Conservation (phyloP, 2,113 vertebrate genomes). For the Chionodraco myersi region DNA sequence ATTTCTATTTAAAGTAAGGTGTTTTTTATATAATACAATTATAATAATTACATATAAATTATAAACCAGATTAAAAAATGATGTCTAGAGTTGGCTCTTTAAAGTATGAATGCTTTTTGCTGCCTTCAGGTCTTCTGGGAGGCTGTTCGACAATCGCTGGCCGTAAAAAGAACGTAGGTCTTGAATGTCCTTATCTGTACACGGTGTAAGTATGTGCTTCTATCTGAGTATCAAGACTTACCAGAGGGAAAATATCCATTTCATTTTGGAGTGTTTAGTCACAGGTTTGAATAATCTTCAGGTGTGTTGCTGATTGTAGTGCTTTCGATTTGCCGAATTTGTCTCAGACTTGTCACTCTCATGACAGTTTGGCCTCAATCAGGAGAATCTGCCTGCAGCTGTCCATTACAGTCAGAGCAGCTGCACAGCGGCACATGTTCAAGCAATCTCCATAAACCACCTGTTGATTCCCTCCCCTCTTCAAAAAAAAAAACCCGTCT, state of each 20-base stretch:
- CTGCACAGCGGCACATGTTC: conserved; percentile 28
- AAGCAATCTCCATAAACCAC: conserved; percentile 47
- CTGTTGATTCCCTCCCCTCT: conserved; percentile 36
- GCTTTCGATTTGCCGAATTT: not conserved
- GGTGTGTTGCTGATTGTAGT: conserved; percentile 5
- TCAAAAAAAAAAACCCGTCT: not conserved
- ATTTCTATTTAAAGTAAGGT: too few species aligned
- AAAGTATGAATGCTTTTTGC: too few species aligned
- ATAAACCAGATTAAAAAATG: too few species aligned
- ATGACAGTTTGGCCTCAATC: conserved; percentile 43
- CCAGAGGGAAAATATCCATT: not conserved
- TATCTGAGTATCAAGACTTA: not conserved
- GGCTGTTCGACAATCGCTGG: too few species aligned
- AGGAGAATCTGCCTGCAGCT: conserved; percentile 44
- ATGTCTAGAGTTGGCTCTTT: too few species aligned
- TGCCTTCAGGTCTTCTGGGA: too few species aligned
- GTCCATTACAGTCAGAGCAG: conserved; percentile 37
- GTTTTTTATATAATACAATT: too few species aligned
- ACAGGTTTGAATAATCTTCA: conserved; percentile 29
- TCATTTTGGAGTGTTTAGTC: not conserved
- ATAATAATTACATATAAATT: too few species aligned
- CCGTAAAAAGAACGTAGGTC: too few species aligned
- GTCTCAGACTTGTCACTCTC: conserved; percentile 29
- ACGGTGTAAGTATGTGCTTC: not conserved
- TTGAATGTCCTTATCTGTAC: not conserved